Conservation (phyloP, 2,888 invertebrate genomes). For the Brachyptera risi region DNA sequence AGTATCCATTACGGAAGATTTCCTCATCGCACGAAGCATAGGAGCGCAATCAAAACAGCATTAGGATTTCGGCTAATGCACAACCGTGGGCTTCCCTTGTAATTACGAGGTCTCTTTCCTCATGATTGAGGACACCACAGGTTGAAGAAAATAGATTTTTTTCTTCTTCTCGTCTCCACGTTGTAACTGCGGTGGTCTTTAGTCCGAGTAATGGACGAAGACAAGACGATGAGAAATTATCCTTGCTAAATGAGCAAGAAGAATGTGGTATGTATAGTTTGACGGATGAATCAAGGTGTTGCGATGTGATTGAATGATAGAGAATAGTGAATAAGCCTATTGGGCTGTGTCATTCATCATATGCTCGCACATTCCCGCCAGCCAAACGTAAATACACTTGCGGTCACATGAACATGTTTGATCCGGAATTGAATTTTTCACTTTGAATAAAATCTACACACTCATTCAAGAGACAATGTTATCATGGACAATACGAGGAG, state of each 20-base stretch:
- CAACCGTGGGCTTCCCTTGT: too few species aligned
- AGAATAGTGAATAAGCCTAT: too few species aligned
- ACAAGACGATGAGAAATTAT: slow-evolving; percentile 9
- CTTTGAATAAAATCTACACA: neutral
- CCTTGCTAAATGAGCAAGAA: neutral
- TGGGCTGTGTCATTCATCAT: neutral
- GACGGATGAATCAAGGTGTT: neutral
- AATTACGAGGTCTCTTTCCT: too few species aligned
- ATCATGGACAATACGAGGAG: too few species aligned
- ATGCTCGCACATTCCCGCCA: neutral
- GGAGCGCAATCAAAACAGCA: neutral
- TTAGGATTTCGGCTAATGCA: neutral
- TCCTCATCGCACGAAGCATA: too few species aligned
- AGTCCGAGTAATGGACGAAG: too few species aligned
- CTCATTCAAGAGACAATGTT: too few species aligned
- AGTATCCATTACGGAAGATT: too few species aligned
- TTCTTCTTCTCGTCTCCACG: too few species aligned
- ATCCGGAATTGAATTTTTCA: neutral
- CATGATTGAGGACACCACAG: too few species aligned
- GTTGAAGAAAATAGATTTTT: too few species aligned
- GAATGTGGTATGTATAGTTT: neutral
- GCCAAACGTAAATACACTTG: neutral
- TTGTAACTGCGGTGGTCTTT: too few species aligned
- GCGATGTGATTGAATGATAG: neutral
- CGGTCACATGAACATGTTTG: neutral